Evolutionary conservation across 2,888 invertebrate genomes (phyloP).

Genomic region (Machimus rusticus): DNA sequence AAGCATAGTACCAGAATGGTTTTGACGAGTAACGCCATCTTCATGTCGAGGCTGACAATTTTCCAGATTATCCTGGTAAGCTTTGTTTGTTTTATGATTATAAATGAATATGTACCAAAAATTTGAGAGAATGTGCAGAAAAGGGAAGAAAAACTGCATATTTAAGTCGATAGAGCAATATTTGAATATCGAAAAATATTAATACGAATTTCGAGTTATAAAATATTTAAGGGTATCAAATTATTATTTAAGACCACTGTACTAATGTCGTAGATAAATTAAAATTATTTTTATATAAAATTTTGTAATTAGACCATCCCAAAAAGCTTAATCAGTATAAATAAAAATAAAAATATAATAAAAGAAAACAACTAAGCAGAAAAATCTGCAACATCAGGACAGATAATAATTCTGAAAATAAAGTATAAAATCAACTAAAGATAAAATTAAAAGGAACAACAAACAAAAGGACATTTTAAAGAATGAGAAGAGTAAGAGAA

Average conservation of each 20-base stretch:
- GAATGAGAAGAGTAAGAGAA: conserved; percentile 41
- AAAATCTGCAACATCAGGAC: not conserved
- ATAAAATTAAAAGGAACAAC: not conserved
- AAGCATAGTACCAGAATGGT: too few relatives aligned
- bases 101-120: too few relatives aligned
- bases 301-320: not conserved
- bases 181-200: too few relatives aligned
- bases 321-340: not conserved
- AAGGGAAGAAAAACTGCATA: too few relatives aligned
- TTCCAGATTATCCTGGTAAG: too few relatives aligned
- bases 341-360: not conserved
- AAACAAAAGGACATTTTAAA: conserved; percentile 5
- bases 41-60: too few relatives aligned
- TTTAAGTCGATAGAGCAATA: too few relatives aligned
- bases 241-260: not conserved
- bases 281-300: not conserved
- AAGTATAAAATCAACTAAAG: not conserved
- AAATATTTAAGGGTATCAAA: too few relatives aligned
- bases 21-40: too few relatives aligned
- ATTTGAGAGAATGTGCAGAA: too few relatives aligned
- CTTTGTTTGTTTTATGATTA: too few relatives aligned
- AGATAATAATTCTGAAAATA: not conserved
- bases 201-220: too few relatives aligned
- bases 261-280: not conserved
- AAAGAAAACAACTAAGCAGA: conserved; percentile 3